Conservation (phyloP, 2,888 invertebrate genomes). For the Gortyna flavago region DNA sequence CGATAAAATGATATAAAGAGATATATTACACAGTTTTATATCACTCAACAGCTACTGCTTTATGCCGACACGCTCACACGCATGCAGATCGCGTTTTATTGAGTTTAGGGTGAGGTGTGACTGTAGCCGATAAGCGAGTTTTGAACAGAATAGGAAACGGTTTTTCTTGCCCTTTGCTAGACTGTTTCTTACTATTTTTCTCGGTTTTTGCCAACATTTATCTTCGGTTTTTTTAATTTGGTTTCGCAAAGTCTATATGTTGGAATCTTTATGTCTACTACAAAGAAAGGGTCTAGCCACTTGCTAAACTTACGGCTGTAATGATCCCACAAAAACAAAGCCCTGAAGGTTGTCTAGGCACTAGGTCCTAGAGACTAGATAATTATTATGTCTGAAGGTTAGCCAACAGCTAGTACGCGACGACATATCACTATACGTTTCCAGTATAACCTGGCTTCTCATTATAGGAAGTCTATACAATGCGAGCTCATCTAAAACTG, state of each 20-base stretch:
- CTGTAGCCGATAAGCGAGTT: neutral
- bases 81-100: conserved; percentile 62
- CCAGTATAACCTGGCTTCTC: neutral
- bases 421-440: neutral
- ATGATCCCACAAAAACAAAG: neutral
- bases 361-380: neutral
- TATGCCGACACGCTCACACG: conserved; percentile 8
- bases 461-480: neutral
- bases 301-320: neutral
- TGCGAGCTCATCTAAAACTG: neutral
- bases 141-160: neutral
- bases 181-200: neutral
- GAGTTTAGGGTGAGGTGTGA: conserved; percentile 2
- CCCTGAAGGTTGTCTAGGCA: neutral
- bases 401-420: neutral
- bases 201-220: neutral
- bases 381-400: neutral
- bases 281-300: neutral
- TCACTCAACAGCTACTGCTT: conserved; percentile 43
- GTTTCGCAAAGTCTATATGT: neutral
- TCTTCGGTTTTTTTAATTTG: neutral
- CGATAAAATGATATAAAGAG: conserved; percentile 60
- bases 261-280: neutral
- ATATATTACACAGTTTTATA: conserved; percentile 46
- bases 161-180: neutral